Base-by-base conservation (phyloP, 1,140 invertebrate genomes). In the Drosophila guanche region DNA sequence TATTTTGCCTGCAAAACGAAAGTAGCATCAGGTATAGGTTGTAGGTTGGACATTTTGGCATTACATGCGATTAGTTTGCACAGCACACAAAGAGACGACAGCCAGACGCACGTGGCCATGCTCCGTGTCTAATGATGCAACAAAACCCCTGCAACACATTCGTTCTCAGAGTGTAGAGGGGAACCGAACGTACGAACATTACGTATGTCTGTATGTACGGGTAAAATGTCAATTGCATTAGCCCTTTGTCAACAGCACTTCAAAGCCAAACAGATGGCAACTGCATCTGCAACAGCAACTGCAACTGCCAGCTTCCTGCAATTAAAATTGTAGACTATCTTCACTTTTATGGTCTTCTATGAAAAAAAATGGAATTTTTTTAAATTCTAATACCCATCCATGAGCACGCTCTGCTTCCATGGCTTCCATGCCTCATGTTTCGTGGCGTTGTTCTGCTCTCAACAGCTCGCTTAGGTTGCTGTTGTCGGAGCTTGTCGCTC, bases 161-260 rank as follows among this genome's bases (percentile, higher is more conserved):
- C n/a, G 25, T 22, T 23, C 4, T 27, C 25, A 16, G 14, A 33
- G 14, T 46, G 22, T 20, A 12, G 27, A 56, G 10, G 37, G 43
- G 27, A 6, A 29, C 40, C 41, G 53, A 46, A 47, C 27, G 33
- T 37, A 27, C 1, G 6, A 27, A 27, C 5, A 5, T 1, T 27
- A 27, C 25, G 5, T 27, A 27, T 5, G 25, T 27, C 16, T 20
- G 6, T 27, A 5, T 27, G 5, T 27, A 12, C 10, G 10, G 10
- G 43, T 33, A 58, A 70, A 74, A 70, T 74, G 67, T 65, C 58
- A 74, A 74, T 74, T 56, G 58, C 65, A 74, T 73, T 68, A 67
- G 62, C 47, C 61, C 61, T 76, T 69, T 74, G 63, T 74, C 57
- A 62, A 76, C 45, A 51, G 53, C 54, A 55, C 40, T 52, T 40